phyloP scores from a whole-genome alignment of 1,140 invertebrate genomes.

The Hypsibius dujardini region DNA sequence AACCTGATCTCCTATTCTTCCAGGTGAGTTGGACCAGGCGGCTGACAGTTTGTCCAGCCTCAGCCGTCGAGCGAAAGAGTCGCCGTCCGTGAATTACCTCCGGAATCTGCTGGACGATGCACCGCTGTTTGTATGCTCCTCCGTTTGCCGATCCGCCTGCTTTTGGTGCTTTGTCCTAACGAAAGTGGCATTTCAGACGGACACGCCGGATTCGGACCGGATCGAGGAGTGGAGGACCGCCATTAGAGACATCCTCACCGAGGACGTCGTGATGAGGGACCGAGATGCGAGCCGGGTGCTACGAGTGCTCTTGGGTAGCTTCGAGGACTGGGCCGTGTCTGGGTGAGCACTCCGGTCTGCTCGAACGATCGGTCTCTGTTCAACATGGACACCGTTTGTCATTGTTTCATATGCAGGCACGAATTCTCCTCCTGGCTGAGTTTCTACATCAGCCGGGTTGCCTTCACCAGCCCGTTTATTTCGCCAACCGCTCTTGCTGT shows the following conservation, averaged over 20 bases:
- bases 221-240: background rate
- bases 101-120: background rate
- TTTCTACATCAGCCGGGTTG: background rate
- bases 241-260: background rate
- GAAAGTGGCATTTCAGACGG: background rate
- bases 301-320: background rate
- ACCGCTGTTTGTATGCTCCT: background rate
- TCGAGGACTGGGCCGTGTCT: background rate
- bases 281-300: background rate
- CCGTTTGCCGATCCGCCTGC: background rate
- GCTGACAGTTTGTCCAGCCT: background rate
- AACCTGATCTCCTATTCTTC: background rate
- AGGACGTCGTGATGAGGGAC: background rate
- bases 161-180: background rate
- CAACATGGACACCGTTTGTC: background rate
- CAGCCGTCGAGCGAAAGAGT: background rate
- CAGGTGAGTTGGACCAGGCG: background rate
- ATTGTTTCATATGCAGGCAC: slow-evolving; percentile 2
- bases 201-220: background rate
- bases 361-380: background rate
- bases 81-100: background rate
- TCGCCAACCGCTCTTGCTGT: background rate
- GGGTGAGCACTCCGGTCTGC: background rate
- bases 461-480: background rate
- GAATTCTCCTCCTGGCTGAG: slow-evolving; percentile 3